These are phyloP conservation scores for Sphecodes monilicornis DNA, from an alignment of 2,888 invertebrate genomes.

Conservation along the genomic window DNA sequence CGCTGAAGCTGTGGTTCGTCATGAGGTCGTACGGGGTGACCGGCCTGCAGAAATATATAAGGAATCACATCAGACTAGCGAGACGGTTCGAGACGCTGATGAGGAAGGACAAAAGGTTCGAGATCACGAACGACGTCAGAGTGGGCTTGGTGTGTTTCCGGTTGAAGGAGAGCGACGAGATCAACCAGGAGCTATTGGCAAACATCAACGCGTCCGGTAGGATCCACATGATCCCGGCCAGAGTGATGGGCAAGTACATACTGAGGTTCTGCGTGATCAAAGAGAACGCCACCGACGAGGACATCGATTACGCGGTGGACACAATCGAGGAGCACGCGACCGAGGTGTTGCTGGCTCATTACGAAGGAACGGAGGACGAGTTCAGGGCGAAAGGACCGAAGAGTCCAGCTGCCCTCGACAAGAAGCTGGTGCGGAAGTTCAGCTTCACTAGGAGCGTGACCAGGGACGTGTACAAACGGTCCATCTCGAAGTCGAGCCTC, in stretches of 20 bases:
- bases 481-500: conserved; percentile 85
- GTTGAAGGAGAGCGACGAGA: conserved; percentile 89
- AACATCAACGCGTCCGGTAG: conserved; percentile 93
- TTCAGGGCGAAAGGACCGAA: conserved; percentile 82
- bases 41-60: conserved; percentile 93
- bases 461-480: conserved; percentile 85
- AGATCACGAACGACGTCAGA: conserved; percentile 91
- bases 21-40: conserved; percentile 92
- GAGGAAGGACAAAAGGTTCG: conserved; percentile 89
- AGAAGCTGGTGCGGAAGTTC: conserved; percentile 86
- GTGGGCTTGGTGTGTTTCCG: conserved; percentile 93
- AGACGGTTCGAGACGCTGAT: conserved; percentile 90
- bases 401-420: conserved; percentile 85
- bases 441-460: conserved; percentile 87
- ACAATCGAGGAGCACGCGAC: conserved; percentile 87
- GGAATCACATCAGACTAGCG: conserved; percentile 92
- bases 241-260: conserved; percentile 90
- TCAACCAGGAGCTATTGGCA: conserved; percentile 91
- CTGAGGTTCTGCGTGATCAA: conserved; percentile 93
- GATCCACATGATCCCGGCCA: conserved; percentile 94
- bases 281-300: conserved; percentile 90
- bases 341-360: conserved; percentile 85
- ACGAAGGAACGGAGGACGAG: conserved; percentile 83
- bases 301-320: conserved; percentile 89
- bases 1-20: conserved; percentile 96